These are phyloP conservation scores for Chelidonichthys spinosus DNA, from an alignment of 2,797 vertebrate genomes.

Conservation along the genomic window DNA sequence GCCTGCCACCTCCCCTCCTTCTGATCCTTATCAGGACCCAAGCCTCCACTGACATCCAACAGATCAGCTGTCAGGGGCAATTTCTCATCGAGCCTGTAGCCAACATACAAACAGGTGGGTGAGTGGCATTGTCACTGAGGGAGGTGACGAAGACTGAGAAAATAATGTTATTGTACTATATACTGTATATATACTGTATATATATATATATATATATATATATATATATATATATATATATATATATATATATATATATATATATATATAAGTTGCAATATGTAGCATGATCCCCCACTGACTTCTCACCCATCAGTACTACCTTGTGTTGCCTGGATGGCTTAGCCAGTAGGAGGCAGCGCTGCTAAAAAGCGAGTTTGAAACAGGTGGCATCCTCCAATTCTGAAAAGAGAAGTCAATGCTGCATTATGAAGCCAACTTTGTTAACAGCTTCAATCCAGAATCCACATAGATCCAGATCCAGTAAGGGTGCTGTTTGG, in stretches of 20 bases:
- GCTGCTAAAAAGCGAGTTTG: too few relatives aligned
- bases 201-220: too few relatives aligned
- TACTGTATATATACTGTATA: too few relatives aligned
- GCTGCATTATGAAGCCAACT: too few relatives aligned
- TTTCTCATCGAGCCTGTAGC: constrained; percentile 61
- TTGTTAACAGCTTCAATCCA: too few relatives aligned
- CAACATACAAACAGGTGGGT: not conserved
- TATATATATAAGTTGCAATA: not conserved
- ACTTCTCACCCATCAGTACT: not conserved
- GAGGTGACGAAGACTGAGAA: constrained; percentile 1
- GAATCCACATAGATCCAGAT: too few relatives aligned
- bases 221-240: not conserved
- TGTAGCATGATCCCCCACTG: not conserved
- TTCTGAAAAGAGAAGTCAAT: too few relatives aligned
- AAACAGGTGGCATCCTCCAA: too few relatives aligned
- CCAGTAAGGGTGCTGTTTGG: too few relatives aligned
- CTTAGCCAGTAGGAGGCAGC: not conserved
- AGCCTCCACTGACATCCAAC: constrained; percentile 74
- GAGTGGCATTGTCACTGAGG: constrained; percentile 6
- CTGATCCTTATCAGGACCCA: constrained; percentile 54
- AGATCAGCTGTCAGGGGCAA: constrained; percentile 78
- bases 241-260: too few relatives aligned
- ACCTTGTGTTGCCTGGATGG: not conserved
- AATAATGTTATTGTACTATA: constrained; percentile 25
- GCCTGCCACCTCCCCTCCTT: not conserved